phyloP scores from a whole-genome alignment of 2,888 invertebrate species.

The Synergus japonicus region DNA sequence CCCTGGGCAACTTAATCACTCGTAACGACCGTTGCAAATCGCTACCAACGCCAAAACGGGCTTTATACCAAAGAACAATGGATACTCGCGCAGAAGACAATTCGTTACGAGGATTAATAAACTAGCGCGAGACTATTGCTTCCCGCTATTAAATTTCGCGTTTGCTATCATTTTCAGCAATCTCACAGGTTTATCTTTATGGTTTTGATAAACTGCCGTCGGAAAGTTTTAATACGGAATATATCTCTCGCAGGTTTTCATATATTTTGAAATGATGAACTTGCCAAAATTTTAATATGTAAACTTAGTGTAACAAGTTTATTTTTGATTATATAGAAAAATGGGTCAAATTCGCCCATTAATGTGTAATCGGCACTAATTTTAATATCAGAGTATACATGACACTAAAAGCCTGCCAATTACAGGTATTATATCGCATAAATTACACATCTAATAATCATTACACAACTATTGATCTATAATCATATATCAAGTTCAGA shows the following conservation, averaged over 20 bases:
- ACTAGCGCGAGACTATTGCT: conserved; percentile 14
- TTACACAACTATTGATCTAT: not conserved
- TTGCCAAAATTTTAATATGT: too few relatives aligned
- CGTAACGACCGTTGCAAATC: conserved; percentile 46
- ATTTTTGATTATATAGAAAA: not conserved
- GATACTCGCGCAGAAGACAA: conserved; percentile 12
- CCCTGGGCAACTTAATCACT: conserved; percentile 48
- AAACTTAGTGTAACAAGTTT: too few relatives aligned
- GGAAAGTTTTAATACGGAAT: too few relatives aligned
- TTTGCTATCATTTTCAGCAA: not conserved
- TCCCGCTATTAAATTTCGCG: not conserved
- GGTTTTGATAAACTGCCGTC: too few relatives aligned
- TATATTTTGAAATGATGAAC: too few relatives aligned
- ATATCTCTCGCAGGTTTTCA: too few relatives aligned
- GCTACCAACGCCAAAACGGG: conserved; percentile 20
- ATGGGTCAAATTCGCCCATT: not conserved
- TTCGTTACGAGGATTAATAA: conserved; percentile 29
- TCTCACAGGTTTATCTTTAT: not conserved
- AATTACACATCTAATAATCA: not conserved
- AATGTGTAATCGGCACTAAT: not conserved
- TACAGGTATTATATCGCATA: not conserved
- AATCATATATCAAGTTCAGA: not conserved
- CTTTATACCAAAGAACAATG: conserved; percentile 32
- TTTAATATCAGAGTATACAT: not conserved
- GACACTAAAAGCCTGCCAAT: not conserved